phyloP scores from a whole-genome alignment of 2,113 vertebrate genomes.

The Casuarius casuarius region DNA sequence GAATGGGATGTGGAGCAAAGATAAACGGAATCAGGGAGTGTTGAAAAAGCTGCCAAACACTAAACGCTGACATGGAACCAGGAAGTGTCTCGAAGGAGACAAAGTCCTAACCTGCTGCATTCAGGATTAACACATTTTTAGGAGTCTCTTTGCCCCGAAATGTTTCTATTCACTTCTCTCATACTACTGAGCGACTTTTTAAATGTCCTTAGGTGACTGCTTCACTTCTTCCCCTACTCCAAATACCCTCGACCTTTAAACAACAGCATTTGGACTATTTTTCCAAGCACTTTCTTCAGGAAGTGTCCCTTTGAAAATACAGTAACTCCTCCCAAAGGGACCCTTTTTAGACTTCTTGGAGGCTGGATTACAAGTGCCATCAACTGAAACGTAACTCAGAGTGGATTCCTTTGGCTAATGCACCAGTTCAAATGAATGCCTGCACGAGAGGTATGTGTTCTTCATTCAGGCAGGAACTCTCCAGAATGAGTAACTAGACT shows the following conservation, averaged over 20 bases:
- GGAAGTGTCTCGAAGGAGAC: conserved; percentile 83
- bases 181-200: conserved; percentile 64
- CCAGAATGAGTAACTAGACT: conserved; percentile 72
- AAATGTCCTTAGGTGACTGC: conserved; percentile 70
- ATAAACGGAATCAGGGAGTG: conserved; percentile 82
- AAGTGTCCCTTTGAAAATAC: conserved; percentile 66
- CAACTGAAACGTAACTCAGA: conserved; percentile 70
- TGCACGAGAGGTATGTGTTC: conserved; percentile 65
- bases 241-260: conserved; percentile 62
- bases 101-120: conserved; percentile 72
- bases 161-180: conserved; percentile 68
- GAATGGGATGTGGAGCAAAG: conserved; percentile 83
- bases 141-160: conserved; percentile 70
- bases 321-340: conserved; percentile 72
- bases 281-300: conserved; percentile 71
- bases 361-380: conserved; percentile 73
- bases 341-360: conserved; percentile 67
- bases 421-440: conserved; percentile 66
- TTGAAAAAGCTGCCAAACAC: conserved; percentile 83
- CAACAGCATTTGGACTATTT: conserved; percentile 42
- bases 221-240: conserved; percentile 72
- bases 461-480: conserved; percentile 74
- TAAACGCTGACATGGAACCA: conserved; percentile 83
- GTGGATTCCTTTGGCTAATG: conserved; percentile 63
- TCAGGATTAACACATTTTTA: conserved; percentile 76